Evolutionary conservation across 2,797 vertebrate genomes (phyloP), one percentile per base, ranked within the genome.

Genomic region (Halcyon badia): DNA sequence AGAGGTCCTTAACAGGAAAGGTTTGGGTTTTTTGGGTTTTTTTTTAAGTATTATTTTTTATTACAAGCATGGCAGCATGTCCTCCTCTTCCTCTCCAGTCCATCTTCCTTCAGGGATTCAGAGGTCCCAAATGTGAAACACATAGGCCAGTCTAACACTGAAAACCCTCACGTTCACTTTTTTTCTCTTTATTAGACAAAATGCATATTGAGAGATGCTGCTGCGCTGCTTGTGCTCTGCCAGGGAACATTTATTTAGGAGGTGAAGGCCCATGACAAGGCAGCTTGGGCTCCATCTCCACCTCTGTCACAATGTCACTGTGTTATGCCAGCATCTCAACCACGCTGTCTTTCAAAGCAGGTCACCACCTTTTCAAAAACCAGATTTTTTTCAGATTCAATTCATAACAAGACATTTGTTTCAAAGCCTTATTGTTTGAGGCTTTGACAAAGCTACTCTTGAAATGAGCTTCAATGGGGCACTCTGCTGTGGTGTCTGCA

Each of bases 261-360:
- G 33, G 21, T 16, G 13, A 61, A 89, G 33, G 71, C 35, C 56
- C 33, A 35, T 0, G 20, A 49, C 4, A 7, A 71, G 13, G 46
- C 54, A 90, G 42, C 31, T 51, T 0, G 0, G 46, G 26, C 26
- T 72, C 39, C 22, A 14, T 14, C 69, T 65, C 54, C 51, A 85
- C 54, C 54, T 76, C 72, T 24, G 19, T 4, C 15, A 5, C 58
- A 82, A 56, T 0, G 0, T 14, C 0, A 1, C 37, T 41, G 21
- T 0, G 0, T 26, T 52, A n/a, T 0, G 0, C 8, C 6, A 1
- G 46, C 39, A 41, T 41, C 70, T 71, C 73, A 64, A 19, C 11
- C 26, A 60, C 33, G 18, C 33, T 12, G 28, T 10, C 39, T 57
- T 66, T 54, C 54, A 72, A 52, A 85, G 33, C 37, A 82, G 44